These are phyloP conservation scores for Triplophysa siluroides DNA, from an alignment of 2,113 vertebrate genomes.

Conservation along the genomic window DNA sequence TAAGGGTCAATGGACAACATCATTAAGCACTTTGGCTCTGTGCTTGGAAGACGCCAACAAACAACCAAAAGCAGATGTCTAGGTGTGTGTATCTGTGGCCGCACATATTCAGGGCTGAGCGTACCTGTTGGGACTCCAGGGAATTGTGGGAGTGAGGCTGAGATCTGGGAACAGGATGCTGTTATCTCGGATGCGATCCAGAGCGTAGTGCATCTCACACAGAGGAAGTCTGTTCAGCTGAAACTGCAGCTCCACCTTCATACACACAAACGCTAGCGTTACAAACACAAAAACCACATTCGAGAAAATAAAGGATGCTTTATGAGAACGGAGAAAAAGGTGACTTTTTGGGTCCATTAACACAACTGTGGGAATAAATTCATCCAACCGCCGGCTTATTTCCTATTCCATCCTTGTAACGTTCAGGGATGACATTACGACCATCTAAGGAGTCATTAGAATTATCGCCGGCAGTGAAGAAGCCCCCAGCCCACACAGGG, in stretches of 20 bases:
- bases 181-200: constrained; percentile 96
- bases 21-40: too few species aligned
- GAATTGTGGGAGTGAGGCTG: constrained; percentile 90
- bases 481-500: constrained; percentile 15
- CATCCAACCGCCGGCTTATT: neutral
- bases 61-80: too few species aligned
- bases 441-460: constrained; percentile 36
- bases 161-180: constrained; percentile 92
- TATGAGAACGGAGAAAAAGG: too few species aligned
- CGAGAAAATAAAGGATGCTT: too few species aligned
- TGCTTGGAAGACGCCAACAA: too few species aligned
- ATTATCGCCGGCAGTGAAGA: constrained; percentile 23
- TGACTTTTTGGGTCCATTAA: neutral
- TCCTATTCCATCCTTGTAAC: neutral
- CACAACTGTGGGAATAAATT: neutral
- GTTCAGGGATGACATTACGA: neutral
- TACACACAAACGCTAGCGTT: neutral
- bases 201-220: constrained; percentile 98
- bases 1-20: too few species aligned
- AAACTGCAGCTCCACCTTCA: constrained; percentile 98
- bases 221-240: constrained; percentile 95
- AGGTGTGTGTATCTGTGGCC: neutral
- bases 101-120: neutral
- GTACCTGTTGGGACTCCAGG: constrained; percentile 99
- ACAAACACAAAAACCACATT: neutral